These are phyloP conservation scores for Nanorana parkeri DNA, from an alignment of 2,113 vertebrate genomes.

Conservation along the genomic window DNA sequence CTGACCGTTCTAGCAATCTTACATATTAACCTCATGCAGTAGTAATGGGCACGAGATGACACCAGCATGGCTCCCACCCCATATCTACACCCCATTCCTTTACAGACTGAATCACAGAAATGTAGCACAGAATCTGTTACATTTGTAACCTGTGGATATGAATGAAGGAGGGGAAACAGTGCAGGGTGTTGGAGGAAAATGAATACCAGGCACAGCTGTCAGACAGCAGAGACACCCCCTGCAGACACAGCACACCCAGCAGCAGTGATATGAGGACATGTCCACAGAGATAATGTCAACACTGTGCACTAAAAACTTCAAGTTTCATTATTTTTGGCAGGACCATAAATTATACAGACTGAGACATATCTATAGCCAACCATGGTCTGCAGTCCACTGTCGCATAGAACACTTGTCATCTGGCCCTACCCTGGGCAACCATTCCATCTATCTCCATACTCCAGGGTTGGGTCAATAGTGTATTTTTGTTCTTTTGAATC, in stretches of 20 bases:
- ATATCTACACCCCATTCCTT: conserved; percentile 10
- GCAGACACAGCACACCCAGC: conserved; percentile 2
- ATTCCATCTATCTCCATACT: neutral
- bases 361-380: neutral
- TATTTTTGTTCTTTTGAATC: neutral
- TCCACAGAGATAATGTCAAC: conserved; percentile 24
- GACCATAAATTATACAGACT: conserved; percentile 4
- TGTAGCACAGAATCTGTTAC: conserved; percentile 24
- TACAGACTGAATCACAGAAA: conserved; percentile 20
- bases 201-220: conserved; percentile 39
- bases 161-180: conserved; percentile 7
- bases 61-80: conserved; percentile 30
- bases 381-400: neutral
- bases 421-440: neutral
- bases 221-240: conserved; percentile 35
- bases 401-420: neutral
- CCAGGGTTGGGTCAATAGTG: neutral
- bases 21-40: conserved; percentile 53
- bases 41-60: conserved; percentile 39
- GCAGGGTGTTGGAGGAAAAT: neutral
- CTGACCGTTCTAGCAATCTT: conserved; percentile 25
- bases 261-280: conserved; percentile 1
- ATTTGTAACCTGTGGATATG: conserved; percentile 20
- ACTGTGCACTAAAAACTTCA: conserved; percentile 42
- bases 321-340: conserved; percentile 40